A percentile compares a stretch with the other conserved stretches of the same genome.
phyloP scores from a whole-genome alignment of 2,113 vertebrate genomes.

The Pterocles orientalis region DNA sequence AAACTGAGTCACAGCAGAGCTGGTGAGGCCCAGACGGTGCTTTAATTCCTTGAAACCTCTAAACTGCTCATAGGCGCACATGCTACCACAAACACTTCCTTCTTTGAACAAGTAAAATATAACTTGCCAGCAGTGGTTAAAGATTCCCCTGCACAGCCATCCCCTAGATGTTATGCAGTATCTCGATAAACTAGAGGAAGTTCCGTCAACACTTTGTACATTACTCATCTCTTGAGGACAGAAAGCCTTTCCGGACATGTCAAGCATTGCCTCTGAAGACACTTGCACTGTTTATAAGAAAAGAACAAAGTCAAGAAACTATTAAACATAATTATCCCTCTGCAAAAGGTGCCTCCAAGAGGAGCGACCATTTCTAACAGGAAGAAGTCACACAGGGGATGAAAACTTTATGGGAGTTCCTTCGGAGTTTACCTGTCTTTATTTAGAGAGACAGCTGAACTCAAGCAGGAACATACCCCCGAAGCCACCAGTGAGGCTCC shows the following conservation, averaged over 20 bases:
- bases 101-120: neutral
- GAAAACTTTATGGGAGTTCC: neutral
- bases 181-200: neutral
- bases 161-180: neutral
- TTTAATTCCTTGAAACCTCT: neutral
- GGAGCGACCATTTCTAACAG: neutral
- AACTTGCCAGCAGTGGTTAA: neutral
- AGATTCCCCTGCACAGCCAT: neutral
- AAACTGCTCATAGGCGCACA: neutral
- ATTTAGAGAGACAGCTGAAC: rapidly evolving
- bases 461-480: neutral
- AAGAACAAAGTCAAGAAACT: neutral
- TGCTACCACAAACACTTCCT: neutral
- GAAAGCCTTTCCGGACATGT: neutral
- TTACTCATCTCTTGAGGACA: neutral
- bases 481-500: neutral
- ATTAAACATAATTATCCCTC: rapidly evolving
- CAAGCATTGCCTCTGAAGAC: neutral
- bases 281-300: neutral
- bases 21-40: neutral
- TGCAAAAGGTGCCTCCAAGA: neutral
- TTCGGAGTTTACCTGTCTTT: neutral
- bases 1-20: neutral
- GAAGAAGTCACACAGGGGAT: neutral
- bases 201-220: rapidly evolving